Base-by-base conservation (phyloP, 1,140 invertebrate genomes). In the Pseudoatta argentina region DNA sequence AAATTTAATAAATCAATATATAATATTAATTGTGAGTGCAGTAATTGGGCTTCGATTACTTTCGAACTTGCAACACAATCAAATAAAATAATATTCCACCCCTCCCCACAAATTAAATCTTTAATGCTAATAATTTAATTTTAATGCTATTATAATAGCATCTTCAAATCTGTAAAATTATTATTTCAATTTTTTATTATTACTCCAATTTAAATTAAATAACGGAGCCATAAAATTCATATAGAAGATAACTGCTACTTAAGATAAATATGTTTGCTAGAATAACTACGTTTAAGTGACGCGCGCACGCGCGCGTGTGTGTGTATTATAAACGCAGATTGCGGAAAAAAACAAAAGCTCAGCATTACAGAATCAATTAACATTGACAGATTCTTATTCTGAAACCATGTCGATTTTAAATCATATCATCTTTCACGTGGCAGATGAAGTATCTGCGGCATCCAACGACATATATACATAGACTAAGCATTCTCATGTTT, bases 251-350 rank as follows among this genome's bases (percentile, higher is more conserved):
- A 63, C 57, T 77, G 55, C 16, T 77, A n/a, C 39, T 77, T 77
- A 48, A 77, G 57, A 77, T 77, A 77, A 77, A 77, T 48, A 44
- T 61, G n/a, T 63, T 77, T 76, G 34, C 55, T 59, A 18, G 59
- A 21, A 44, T 24, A 76, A 63, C 63, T 44, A 63, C 57, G 5
- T 39, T 39, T 39, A 39, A 39, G 30, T 34, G 30, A 0, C 5
- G 5, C 0, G 30, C 0, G 30, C 0, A 6, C 0, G 30, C 5
- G 30, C 0, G 30, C 0, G 30, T 6, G 6, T 6, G 30, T 34
- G 30, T 34, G 6, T 30, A 5, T 30, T 14, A 24, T 27, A 63
- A 77, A 16, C 27, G 10, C 16, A 53, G 21, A 53, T 18, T n/a
- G 16, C 8, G 0, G 18, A 73, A n/a, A 73, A 18, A 57, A 34